These are phyloP conservation scores for Turritopsis dohrnii DNA, from an alignment of 30 jellyfish, hydroid and myxozoan genomes.

Conservation along the genomic window DNA sequence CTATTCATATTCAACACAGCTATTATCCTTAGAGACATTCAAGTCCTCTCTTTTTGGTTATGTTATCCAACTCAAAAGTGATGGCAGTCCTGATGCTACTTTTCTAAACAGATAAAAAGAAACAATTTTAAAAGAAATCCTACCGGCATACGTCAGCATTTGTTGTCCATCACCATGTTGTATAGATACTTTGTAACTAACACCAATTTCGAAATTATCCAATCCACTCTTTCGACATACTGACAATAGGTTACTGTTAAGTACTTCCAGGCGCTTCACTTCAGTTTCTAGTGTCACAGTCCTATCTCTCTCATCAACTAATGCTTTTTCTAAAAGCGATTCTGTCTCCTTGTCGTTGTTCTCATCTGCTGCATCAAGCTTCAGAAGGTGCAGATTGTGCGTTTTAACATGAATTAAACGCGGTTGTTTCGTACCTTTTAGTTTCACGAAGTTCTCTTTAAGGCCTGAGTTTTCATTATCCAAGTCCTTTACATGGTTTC, in stretches of 20 bases:
- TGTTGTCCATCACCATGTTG: constrained; percentile 7
- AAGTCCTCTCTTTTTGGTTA: too few relatives aligned
- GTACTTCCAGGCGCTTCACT: not conserved
- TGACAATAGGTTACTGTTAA: not conserved
- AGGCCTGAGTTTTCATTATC: not conserved
- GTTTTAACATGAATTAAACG: not conserved
- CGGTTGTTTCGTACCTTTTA: not conserved
- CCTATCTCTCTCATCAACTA: constrained; percentile 6
- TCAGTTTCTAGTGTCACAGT: not conserved
- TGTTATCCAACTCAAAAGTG: too few relatives aligned
- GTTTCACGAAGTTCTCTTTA: not conserved
- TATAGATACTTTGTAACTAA: not conserved
- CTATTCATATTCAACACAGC: too few relatives aligned
- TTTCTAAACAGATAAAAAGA: not conserved
- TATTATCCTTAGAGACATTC: too few relatives aligned
- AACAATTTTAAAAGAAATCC: not conserved
- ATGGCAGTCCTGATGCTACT: not conserved
- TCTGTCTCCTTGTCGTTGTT: not conserved
- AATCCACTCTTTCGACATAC: not conserved
- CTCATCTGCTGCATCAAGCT: not conserved
- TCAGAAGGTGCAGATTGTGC: not conserved
- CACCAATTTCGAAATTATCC: not conserved
- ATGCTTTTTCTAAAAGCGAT: not conserved
- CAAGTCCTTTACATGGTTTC: not conserved
- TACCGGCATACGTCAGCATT: constrained; percentile 3